These are phyloP conservation scores for Euura lappo DNA, from an alignment of 1,140 invertebrate genomes.

Conservation along the genomic window DNA sequence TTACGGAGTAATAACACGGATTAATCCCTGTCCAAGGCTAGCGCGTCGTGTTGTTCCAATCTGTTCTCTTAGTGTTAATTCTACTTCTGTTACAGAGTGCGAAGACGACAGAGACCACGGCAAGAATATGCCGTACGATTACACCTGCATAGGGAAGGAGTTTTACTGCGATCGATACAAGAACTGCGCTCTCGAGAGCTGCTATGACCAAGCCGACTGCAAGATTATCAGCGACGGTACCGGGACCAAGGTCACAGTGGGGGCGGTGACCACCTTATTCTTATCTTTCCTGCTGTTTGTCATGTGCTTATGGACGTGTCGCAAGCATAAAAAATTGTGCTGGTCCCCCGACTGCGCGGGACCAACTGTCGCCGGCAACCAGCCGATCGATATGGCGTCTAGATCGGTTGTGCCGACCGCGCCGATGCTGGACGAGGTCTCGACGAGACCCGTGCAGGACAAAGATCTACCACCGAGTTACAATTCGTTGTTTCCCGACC, in stretches of 20 bases:
- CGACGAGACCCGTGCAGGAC: constrained; percentile 42
- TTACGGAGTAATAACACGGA: too few species aligned
- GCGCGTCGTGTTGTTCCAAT: too few species aligned
- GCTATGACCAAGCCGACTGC: constrained; percentile 49
- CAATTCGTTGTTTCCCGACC: constrained; percentile 55
- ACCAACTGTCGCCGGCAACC: constrained; percentile 24
- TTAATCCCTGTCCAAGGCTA: too few species aligned
- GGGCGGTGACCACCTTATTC: constrained; percentile 51
- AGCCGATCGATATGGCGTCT: constrained; percentile 14
- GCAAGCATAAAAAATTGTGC: constrained; percentile 49
- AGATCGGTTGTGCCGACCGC: constrained; percentile 36
- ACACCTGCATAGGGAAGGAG: constrained; percentile 43
- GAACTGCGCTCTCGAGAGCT: constrained; percentile 46
- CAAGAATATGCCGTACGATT: constrained; percentile 13
- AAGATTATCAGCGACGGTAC: constrained; percentile 37
- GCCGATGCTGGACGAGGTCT: constrained; percentile 51
- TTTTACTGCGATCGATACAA: constrained; percentile 49
- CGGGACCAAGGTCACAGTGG: constrained; percentile 53
- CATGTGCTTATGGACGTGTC: constrained; percentile 52
- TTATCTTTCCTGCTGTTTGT: constrained; percentile 52
- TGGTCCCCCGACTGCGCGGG: constrained; percentile 56
- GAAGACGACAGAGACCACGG: constrained; percentile 20
- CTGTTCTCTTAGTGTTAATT: too few species aligned
- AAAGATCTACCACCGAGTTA: constrained; percentile 58
- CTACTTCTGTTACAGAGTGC: constrained; percentile 32